Evolutionary conservation across 2,888 invertebrate genomes (phyloP), one percentile per base, ranked within the genome.

Genomic region (Nemurella pictetii): DNA sequence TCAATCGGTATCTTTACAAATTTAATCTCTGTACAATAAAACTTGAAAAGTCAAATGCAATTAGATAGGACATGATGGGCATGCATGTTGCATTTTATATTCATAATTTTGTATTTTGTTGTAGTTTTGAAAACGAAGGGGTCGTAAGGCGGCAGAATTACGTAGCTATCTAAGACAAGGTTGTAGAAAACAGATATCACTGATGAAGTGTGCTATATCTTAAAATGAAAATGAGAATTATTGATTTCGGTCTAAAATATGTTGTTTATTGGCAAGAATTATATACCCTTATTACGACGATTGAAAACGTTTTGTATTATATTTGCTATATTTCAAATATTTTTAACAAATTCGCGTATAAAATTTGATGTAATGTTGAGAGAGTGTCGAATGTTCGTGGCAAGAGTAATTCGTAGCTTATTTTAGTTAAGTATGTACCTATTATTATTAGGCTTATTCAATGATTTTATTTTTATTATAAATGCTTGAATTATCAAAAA

Each of bases 1-100:
- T 85, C 75, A 85, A 72, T 82, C 55, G 28, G 72, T 55, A 82
- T 80, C 75, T 75, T 55, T 30, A 78, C 28, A 78, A 78, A 78
- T 30, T 78, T 29, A 82, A 55, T 82, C 82, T 82, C 29, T 82
- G 55, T 80, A 78, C 55, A 55, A 1, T 55, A 12, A 55, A 55
- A 20, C 55, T 55, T 20, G 75, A 78, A 29, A 30, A 78, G 78
- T 78, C 28, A 78, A 28, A n/a, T 78, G 78, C 78, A 25, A 74
- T 12, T 74, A 25, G 25, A 15, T 74, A 74, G 74, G 25, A 74
- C 5, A 30, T 28, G 28, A 27, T 30, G 12, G 28, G 9, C 15
- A 55, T 55, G 55, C 20, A 55, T 55, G 55, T 55, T 55, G 55
- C 55, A 55, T 55, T n/a, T 55, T 55, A 55, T 55, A 55, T 55